Evolutionary conservation across 2,113 vertebrate species (phyloP).

Genomic region (Porphyrio hochstetteri): DNA sequence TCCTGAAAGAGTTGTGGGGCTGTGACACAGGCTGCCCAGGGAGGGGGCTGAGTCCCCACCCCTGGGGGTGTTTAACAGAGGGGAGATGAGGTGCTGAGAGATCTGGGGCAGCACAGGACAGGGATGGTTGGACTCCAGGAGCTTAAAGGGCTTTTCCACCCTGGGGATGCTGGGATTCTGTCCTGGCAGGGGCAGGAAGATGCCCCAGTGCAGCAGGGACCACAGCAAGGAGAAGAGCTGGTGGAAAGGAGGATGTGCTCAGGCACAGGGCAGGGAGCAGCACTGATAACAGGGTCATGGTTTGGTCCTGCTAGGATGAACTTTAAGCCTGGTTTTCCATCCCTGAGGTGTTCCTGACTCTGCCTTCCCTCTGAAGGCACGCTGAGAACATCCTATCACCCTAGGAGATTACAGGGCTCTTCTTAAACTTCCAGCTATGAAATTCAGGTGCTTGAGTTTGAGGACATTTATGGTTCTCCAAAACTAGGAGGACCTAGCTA

Average conservation of each 20-base stretch:
- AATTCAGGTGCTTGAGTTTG: neutral
- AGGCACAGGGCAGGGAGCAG: neutral
- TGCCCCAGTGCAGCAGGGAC: accelerated
- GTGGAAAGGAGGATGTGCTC: neutral
- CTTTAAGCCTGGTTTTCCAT: neutral
- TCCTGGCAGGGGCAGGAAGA: neutral
- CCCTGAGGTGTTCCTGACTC: neutral
- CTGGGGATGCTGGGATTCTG: too few relatives aligned
- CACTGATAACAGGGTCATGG: neutral
- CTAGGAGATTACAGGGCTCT: neutral
- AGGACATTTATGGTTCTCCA: neutral
- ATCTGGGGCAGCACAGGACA: too few relatives aligned
- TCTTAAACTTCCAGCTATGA: neutral
- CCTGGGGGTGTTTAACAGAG: too few relatives aligned
- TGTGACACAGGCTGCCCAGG: too few relatives aligned
- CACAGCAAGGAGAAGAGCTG: neutral
- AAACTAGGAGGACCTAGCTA: neutral
- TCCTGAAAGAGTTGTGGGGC: too few relatives aligned
- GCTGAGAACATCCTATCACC: neutral
- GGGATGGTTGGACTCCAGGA: too few relatives aligned
- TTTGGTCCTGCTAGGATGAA: neutral
- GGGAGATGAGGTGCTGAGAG: too few relatives aligned
- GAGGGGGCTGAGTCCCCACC: too few relatives aligned
- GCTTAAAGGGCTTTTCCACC: too few relatives aligned
- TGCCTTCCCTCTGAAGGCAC: neutral